Evolutionary conservation across 2,888 invertebrate species (phyloP).

Genomic region (Kryphioiulus occultus): DNA sequence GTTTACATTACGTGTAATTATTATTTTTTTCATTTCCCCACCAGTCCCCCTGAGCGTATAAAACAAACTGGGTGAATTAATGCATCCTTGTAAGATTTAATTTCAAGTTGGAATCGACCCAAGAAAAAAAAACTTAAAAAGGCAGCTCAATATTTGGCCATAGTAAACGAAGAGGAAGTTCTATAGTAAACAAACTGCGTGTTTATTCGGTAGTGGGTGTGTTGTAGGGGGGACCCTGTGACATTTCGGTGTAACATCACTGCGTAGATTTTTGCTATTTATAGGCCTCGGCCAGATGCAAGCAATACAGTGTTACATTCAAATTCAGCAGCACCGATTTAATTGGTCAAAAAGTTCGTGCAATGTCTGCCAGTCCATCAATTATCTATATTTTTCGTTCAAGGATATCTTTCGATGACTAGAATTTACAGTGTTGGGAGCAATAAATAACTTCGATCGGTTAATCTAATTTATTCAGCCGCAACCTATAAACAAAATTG

Average conservation of each 20-base stretch:
- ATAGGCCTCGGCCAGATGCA: background rate
- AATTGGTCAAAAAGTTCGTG: background rate
- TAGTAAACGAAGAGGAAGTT: conserved; percentile 29
- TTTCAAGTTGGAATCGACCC: conserved; percentile 13
- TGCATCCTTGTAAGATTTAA: conserved; percentile 31
- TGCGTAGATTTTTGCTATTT: background rate
- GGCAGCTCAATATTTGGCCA: conserved; percentile 11
- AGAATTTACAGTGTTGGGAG: background rate
- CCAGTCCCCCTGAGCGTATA: background rate
- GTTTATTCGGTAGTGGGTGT: conserved; percentile 18
- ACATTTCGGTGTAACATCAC: background rate
- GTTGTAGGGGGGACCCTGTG: background rate
- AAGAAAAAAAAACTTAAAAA: background rate
- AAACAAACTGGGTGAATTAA: background rate
- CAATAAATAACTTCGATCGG: conserved; percentile 31
- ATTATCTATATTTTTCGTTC: conserved; percentile 17
- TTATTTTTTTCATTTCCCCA: background rate
- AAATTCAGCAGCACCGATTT: background rate
- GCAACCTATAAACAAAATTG: background rate
- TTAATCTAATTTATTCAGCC: conserved; percentile 18
- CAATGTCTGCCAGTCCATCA: background rate
- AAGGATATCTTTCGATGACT: background rate
- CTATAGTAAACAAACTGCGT: background rate
- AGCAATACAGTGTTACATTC: background rate
- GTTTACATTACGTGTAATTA: background rate